Percentiles rank a stretch among this genome's conserved stretches.
phyloP scores from a whole-genome alignment of 2,888 invertebrate species.

The Erebia aethiops region DNA sequence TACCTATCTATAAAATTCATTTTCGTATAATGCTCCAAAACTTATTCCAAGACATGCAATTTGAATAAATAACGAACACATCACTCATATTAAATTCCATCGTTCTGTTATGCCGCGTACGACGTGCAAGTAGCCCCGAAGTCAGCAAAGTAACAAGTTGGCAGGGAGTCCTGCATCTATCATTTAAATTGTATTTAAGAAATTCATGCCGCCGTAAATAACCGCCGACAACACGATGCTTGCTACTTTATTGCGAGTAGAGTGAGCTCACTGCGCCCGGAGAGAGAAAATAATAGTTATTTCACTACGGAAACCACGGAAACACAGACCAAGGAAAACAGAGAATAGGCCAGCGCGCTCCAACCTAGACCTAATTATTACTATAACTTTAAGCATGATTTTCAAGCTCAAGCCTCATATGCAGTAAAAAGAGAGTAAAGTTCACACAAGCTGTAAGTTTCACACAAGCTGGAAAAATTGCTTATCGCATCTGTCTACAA shows the following conservation, averaged over 20 bases:
- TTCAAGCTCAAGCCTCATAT: too few species aligned
- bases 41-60: not conserved
- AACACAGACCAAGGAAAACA: too few species aligned
- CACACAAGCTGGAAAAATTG: too few species aligned
- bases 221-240: not conserved
- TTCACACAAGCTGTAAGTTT: too few species aligned
- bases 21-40: not conserved
- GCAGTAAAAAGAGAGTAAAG: too few species aligned
- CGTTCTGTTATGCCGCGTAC: not conserved
- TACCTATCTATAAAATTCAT: not conserved
- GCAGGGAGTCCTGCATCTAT: conserved; percentile 20
- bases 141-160: conserved; percentile 24
- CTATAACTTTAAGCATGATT: too few species aligned
- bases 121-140: not conserved
- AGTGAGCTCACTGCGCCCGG: not conserved
- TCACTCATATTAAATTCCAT: not conserved
- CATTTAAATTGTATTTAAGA: conserved; percentile 32
- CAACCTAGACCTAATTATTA: too few species aligned
- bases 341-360: too few species aligned
- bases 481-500: too few species aligned
- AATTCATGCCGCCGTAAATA: conserved; percentile 29
- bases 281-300: not conserved
- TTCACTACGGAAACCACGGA: too few species aligned
- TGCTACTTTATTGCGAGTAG: not conserved
- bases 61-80: not conserved